A percentile compares a stretch with the other conserved stretches of the same genome.
phyloP scores from a whole-genome alignment of 1,140 invertebrate species.

The Macrosteles quadrilineatus region DNA sequence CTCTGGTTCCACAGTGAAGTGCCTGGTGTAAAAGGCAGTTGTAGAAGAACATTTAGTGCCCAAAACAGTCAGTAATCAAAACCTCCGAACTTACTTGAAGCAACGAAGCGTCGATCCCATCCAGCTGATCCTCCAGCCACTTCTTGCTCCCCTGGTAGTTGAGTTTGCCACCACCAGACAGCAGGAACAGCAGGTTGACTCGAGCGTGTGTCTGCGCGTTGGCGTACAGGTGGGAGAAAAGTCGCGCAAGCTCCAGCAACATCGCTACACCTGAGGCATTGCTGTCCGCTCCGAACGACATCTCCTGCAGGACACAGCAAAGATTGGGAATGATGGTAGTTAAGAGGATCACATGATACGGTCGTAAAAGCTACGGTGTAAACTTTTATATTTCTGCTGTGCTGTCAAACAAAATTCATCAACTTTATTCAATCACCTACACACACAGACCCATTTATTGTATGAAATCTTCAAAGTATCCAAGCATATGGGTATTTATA shows the following conservation, averaged over 20 bases:
- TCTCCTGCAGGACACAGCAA: slow-evolving; percentile 59
- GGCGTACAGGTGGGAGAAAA: slow-evolving; percentile 92
- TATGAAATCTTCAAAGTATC: too few species aligned
- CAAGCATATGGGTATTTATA: too few species aligned
- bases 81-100: slow-evolving; percentile 66
- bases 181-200: slow-evolving; percentile 87
- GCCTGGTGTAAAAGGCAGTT: too few species aligned
- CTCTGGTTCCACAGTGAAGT: too few species aligned
- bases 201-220: slow-evolving; percentile 76
- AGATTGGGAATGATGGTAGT: not conserved
- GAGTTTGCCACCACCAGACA: slow-evolving; percentile 90
- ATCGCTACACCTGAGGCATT: slow-evolving; percentile 92
- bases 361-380: too few species aligned
- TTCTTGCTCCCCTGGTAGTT: slow-evolving; percentile 97
- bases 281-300: slow-evolving; percentile 86
- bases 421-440: too few species aligned
- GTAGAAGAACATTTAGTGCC: too few species aligned
- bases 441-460: too few species aligned
- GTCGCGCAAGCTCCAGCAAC: slow-evolving; percentile 82
- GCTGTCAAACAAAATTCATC: too few species aligned
- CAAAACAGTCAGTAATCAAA: too few species aligned
- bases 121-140: slow-evolving; percentile 93
- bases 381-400: too few species aligned
- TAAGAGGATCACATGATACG: not conserved
- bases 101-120: slow-evolving; percentile 68